A percentile compares a stretch with the other conserved stretches of the same genome.
These are phyloP conservation scores for Odontomachus brunneus DNA, from an alignment of 1,140 invertebrate genomes.

Conservation along the genomic window DNA sequence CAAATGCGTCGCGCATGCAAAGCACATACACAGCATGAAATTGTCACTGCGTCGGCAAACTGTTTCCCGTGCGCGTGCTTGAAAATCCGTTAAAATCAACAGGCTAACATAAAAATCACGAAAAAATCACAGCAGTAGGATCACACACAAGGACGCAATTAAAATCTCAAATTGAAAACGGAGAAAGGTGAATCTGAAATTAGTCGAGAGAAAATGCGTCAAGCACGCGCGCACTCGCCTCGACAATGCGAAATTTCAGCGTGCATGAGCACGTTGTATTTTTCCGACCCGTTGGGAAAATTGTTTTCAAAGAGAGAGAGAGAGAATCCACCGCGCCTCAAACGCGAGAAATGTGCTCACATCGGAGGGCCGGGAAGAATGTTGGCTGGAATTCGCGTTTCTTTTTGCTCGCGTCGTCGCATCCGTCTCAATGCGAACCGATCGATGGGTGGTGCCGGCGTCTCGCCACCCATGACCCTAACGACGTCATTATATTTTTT, in stretches of 20 bases:
- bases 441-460: background rate
- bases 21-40: background rate
- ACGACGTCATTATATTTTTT: conserved; percentile 50
- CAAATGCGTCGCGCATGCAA: background rate
- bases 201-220: background rate
- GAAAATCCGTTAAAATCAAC: too few relatives aligned
- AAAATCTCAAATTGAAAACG: too few relatives aligned
- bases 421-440: conserved; percentile 27
- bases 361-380: background rate
- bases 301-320: background rate
- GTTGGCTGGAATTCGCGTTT: background rate
- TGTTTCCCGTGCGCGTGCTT: background rate
- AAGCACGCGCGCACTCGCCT: background rate
- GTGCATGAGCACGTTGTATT: background rate
- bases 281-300: conserved; percentile 1
- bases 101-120: too few relatives aligned
- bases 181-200: background rate
- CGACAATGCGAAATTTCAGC: background rate
- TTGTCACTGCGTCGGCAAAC: background rate
- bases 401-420: conserved; percentile 2
- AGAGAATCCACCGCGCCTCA: background rate
- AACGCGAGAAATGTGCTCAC: too few relatives aligned
- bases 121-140: too few relatives aligned
- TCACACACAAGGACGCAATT: too few relatives aligned
- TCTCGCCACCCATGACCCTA: background rate